Percentiles rank a stretch among this genome's conserved stretches.
Evolutionary conservation across 2,888 invertebrate genomes (phyloP).

Genomic region (Oscheius onirici): DNA sequence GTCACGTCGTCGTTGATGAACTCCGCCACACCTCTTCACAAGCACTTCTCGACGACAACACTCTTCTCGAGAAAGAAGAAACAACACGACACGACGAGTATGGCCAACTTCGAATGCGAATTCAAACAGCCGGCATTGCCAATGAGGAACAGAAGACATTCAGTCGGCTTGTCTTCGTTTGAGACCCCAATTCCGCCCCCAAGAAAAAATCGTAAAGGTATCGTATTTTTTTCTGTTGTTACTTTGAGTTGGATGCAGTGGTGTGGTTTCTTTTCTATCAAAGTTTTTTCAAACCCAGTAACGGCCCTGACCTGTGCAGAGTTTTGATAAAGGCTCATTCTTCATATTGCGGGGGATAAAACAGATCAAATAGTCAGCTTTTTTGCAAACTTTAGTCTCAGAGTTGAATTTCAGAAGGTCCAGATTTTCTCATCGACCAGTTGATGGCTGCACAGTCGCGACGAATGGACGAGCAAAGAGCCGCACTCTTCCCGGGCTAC

Average conservation of each 20-base stretch:
- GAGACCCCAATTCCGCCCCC: neutral
- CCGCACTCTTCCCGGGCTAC: constrained; percentile 51
- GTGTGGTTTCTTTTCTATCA: neutral
- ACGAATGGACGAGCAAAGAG: constrained; percentile 55
- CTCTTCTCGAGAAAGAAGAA: neutral
- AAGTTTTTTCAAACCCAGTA: too few species aligned
- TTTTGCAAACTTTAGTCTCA: constrained; percentile 72
- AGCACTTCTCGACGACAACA: neutral
- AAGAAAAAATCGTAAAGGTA: constrained; percentile 3
- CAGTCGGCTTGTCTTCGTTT: neutral
- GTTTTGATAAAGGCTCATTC: too few species aligned
- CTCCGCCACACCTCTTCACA: neutral
- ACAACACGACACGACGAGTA: neutral
- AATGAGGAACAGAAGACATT: constrained; percentile 2
- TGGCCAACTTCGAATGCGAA: neutral
- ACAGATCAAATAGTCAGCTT: neutral
- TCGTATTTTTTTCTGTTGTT: neutral
- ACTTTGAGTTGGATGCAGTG: neutral
- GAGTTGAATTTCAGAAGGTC: constrained; percentile 49
- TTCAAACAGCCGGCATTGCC: neutral
- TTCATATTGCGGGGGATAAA: too few species aligned
- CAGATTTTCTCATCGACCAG: constrained; percentile 61
- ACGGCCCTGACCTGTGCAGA: too few species aligned
- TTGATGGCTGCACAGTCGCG: constrained; percentile 54
- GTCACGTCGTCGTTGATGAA: neutral